These are phyloP conservation scores for Sarcoramphus papa DNA, from an alignment of 2,797 vertebrate genomes.

Conservation along the genomic window DNA sequence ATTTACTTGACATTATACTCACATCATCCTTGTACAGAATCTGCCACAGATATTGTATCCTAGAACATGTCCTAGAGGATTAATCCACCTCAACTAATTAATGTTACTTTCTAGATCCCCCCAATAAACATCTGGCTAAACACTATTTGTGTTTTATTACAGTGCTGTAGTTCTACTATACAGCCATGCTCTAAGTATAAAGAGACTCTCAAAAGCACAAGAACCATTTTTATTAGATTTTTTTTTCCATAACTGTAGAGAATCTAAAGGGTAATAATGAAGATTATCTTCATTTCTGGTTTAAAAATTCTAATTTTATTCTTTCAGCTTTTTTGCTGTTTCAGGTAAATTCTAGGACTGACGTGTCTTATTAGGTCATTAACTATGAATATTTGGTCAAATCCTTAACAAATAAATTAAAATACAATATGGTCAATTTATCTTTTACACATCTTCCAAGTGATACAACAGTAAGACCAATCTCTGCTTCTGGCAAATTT, in stretches of 20 bases:
- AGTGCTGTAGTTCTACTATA: background rate
- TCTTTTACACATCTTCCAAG: background rate
- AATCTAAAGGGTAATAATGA: background rate
- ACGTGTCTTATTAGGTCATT: background rate
- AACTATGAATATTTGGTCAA: background rate
- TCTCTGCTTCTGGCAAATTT: background rate
- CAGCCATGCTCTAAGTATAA: background rate
- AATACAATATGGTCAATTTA: background rate
- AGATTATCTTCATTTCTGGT: background rate
- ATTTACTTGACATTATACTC: background rate
- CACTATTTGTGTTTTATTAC: background rate
- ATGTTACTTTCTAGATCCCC: background rate
- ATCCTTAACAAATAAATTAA: background rate
- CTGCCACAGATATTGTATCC: background rate
- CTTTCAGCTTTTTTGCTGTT: background rate
- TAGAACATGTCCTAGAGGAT: background rate
- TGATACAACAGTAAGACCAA: background rate
- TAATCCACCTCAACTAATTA: slow-evolving; percentile 5
- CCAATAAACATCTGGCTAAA: background rate
- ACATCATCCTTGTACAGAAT: background rate
- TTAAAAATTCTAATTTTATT: background rate
- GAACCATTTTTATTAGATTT: background rate
- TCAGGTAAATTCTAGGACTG: background rate
- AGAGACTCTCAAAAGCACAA: background rate
- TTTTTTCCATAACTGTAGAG: background rate